phyloP scores from a whole-genome alignment of 1,140 invertebrate genomes.

The Heterodera schachtii region DNA sequence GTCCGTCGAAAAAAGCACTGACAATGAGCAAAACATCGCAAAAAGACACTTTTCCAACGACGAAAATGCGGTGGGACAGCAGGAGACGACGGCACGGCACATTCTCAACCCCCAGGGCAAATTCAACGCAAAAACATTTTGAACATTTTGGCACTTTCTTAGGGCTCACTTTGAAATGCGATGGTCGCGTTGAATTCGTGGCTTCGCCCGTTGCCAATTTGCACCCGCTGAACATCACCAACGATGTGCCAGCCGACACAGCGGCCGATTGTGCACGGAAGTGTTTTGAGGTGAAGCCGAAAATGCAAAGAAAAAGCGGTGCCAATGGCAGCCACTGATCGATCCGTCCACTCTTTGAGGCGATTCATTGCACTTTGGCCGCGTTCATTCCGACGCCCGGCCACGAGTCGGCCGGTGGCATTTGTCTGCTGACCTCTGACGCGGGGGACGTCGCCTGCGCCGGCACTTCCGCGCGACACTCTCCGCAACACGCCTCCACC shows the following conservation, averaged over 20 bases:
- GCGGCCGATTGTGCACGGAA: slow-evolving; percentile 64
- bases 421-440: slow-evolving; percentile 60
- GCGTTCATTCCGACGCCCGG: slow-evolving; percentile 62
- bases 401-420: slow-evolving; percentile 51
- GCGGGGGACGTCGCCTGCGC: slow-evolving; percentile 15
- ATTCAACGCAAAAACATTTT: background rate
- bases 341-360: slow-evolving; percentile 42
- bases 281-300: slow-evolving; percentile 57
- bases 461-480: slow-evolving; percentile 31
- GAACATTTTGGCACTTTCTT: background rate
- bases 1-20: slow-evolving; percentile 1
- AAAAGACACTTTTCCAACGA: slow-evolving; percentile 8
- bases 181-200: slow-evolving; percentile 61
- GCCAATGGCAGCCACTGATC: too few relatives aligned
- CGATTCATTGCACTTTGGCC: slow-evolving; percentile 54
- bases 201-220: slow-evolving; percentile 56
- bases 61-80: background rate
- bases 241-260: slow-evolving; percentile 62
- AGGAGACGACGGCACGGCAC: slow-evolving; percentile 21
- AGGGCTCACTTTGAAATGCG: slow-evolving; percentile 56
- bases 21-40: background rate
- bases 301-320: background rate
- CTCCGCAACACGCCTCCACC: slow-evolving; percentile 62
- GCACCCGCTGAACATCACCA: slow-evolving; percentile 61
- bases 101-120: slow-evolving; percentile 47